Base-by-base conservation (phyloP, 2,888 invertebrate species). In the Thera obeliscata region DNA sequence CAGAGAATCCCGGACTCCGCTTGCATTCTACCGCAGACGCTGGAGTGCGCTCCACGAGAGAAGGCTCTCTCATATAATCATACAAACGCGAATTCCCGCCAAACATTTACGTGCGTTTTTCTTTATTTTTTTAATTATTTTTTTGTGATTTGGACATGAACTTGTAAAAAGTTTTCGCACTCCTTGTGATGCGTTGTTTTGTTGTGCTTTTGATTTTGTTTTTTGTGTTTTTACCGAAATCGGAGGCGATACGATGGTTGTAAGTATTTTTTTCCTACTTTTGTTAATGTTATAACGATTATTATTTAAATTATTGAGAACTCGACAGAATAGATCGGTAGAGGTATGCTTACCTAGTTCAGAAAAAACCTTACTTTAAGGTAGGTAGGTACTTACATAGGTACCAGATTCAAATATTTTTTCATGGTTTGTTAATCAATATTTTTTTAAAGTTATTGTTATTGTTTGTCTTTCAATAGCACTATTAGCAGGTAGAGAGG, bases 221-320 rank as follows among this genome's bases (percentile, higher is more conserved):
- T 80, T 91, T 93, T 89, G 90, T 93, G 87, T 91, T 93, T 87
- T 86, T 92, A 75, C 89, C 90, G 70, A 86, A 84, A 78, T 86
- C 90, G 61, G 84, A 91, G 79, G 93, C 89, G 77, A 93, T 93
- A 81, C 89, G 93, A 87, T 93, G 93, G 93, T 80, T 93, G 93
- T 93, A 86, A 93, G 93, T 93, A 90, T 73, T 12, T 60, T 50
- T 48, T 41, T 6, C 46, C 8, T 12, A 12, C 7, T 33, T 52
- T 52, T 33, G 43, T 46, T 46, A 2, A 46, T 38, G 4, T 38
- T 38, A 38, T 38, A 38, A 22, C 22, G 22, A 22, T 22, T 22
- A 22, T 22, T 22, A 22, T 22, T 22, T 22, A 22, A 22, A 22
- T 22, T 22, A 22, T 22, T 22, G 22, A 22, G 22, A 22, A 22